Conservation (phyloP, 2,888 invertebrate genomes). For the Invenusta paracnida region DNA sequence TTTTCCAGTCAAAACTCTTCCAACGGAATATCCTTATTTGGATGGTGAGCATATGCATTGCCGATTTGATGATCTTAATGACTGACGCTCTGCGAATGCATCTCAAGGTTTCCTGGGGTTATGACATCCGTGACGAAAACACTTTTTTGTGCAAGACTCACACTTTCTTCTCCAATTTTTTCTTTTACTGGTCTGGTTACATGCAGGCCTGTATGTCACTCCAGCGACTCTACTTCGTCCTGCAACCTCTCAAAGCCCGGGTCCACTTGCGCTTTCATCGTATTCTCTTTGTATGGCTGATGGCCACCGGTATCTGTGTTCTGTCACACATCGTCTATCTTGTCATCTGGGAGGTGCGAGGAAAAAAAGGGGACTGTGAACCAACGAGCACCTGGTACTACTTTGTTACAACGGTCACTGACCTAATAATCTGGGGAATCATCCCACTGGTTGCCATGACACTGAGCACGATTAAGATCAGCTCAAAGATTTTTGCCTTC, state of each 20-base stretch:
- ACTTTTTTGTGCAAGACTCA: slow-evolving; percentile 30
- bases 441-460: slow-evolving; percentile 42
- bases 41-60: slow-evolving; percentile 44
- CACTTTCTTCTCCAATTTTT: slow-evolving; percentile 43
- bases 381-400: slow-evolving; percentile 32
- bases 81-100: slow-evolving; percentile 39
- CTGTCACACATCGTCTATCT: slow-evolving; percentile 40
- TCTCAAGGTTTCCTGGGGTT: slow-evolving; percentile 39
- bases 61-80: slow-evolving; percentile 44
- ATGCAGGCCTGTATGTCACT: slow-evolving; percentile 43
- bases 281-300: slow-evolving; percentile 29
- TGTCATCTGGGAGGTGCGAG: slow-evolving; percentile 36
- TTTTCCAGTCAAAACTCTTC: slow-evolving; percentile 43
- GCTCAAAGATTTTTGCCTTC: slow-evolving; percentile 36
- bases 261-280: slow-evolving; percentile 29
- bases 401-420: slow-evolving; percentile 41
- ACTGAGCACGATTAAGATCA: slow-evolving; percentile 36
- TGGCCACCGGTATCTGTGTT: slow-evolving; percentile 34
- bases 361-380: slow-evolving; percentile 43
- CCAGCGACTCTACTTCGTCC: slow-evolving; percentile 41
- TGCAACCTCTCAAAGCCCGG: slow-evolving; percentile 36
- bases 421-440: slow-evolving; percentile 44
- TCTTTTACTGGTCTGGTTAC: slow-evolving; percentile 46
- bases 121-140: slow-evolving; percentile 38
- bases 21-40: slow-evolving; percentile 41